These are phyloP conservation scores for Petrocephalus zakoni DNA, from an alignment of 2,113 vertebrate genomes.

Conservation along the genomic window DNA sequence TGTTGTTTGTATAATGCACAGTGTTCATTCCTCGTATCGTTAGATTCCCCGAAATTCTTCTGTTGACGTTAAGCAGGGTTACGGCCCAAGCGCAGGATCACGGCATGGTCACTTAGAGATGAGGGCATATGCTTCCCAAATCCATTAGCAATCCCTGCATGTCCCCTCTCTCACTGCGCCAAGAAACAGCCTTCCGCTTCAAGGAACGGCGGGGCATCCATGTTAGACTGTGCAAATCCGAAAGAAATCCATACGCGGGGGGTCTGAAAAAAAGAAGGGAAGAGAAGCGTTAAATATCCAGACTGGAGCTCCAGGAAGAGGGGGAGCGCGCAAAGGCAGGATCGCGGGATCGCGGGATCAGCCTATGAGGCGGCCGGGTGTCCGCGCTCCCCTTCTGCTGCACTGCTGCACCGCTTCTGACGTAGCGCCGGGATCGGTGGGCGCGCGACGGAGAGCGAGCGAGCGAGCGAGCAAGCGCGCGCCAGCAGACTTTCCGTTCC, in stretches of 20 bases:
- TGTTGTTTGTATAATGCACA: slow-evolving; percentile 74
- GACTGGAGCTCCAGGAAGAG: slow-evolving; percentile 49
- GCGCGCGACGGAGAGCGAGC: slow-evolving; percentile 44
- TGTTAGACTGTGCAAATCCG: slow-evolving; percentile 77
- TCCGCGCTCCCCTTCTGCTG: slow-evolving; percentile 73
- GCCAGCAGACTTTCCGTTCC: slow-evolving; percentile 60
- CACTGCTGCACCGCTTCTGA: slow-evolving; percentile 90
- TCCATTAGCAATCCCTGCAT: slow-evolving; percentile 83
- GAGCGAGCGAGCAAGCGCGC: slow-evolving; percentile 51
- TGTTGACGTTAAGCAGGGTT: slow-evolving; percentile 65
- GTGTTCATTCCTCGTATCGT: slow-evolving; percentile 72
- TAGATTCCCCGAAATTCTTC: slow-evolving; percentile 67
- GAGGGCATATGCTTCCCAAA: slow-evolving; percentile 69
- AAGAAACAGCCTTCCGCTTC: slow-evolving; percentile 81
- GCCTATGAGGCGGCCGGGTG: slow-evolving; percentile 50
- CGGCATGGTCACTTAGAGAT: slow-evolving; percentile 82
- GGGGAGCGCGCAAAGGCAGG: slow-evolving; percentile 44
- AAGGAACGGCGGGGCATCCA: slow-evolving; percentile 88
- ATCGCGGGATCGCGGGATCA: slow-evolving; percentile 51
- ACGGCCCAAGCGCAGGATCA: slow-evolving; percentile 73
- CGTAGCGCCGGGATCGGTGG: slow-evolving; percentile 77
- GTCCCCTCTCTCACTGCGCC: slow-evolving; percentile 92
- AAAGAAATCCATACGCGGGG: slow-evolving; percentile 75
- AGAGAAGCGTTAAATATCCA: slow-evolving; percentile 52
- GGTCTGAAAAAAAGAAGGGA: slow-evolving; percentile 60